Base-by-base conservation (phyloP, 2,888 invertebrate genomes). In the Aporophyla nigra region DNA sequence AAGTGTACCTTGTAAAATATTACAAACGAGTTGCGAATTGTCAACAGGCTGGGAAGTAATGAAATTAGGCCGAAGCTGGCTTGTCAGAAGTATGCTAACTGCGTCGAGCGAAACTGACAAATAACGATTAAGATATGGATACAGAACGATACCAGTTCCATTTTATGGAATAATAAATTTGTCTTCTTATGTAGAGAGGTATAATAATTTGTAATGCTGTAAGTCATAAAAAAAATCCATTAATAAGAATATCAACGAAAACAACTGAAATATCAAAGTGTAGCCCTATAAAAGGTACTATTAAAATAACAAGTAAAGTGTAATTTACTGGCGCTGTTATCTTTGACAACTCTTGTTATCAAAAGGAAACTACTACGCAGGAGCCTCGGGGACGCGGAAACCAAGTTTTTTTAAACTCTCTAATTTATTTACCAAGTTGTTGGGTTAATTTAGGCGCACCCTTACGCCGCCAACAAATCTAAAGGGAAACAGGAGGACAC, bases 361-460 rank as follows among this genome's bases (percentile, higher is more conserved):
- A 82, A 80, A 76, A 70, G 77, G 84, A 85, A 85, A 77, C 87
- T 80, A 76, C 80, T 80, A 76, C 80, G 84, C 80, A 68, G 76
- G 71, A 75, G 76, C 58, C 67, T 73, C 58, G 62, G 69, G 65
- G 75, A 63, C 72, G 74, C 82, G 67, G 80, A 63, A 78, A 69
- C 78, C 78, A 73, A 89, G 85, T 86, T 90, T 90, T 70, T 87
- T 90, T 83, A 83, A 85, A 69, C 68, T 76, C 76, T 76, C 82
- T 90, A 86, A 91, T 90, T 88, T 90, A 89, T 91, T 90, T 89
- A 85, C 80, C 54, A 84, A 91, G 89, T 90, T 90, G 88, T 88
- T 88, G 86, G 91, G 89, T 87, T 89, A 88, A 91, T 91, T 90
- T 87, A 84, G 76, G 73, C 61, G 69, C 59, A 70, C 78, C 83